These are phyloP conservation scores for Pseudotriccus pelzelni DNA, from an alignment of 2,797 vertebrate genomes.

Conservation along the genomic window DNA sequence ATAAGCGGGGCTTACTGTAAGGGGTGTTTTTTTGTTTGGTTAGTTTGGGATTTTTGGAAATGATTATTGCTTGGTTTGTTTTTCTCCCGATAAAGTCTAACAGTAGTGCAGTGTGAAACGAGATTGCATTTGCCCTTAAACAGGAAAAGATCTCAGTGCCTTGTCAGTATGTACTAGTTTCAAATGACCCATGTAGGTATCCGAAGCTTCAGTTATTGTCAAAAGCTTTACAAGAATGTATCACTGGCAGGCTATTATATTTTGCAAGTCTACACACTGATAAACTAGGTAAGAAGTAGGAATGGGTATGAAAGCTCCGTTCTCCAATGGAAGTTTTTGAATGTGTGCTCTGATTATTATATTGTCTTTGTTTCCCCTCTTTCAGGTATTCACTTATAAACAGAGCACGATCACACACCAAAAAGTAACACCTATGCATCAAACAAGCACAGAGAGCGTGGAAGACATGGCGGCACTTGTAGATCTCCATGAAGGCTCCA, in stretches of 20 bases:
- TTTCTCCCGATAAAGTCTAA: not conserved
- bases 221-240: not conserved
- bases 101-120: not conserved
- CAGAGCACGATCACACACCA: conserved; percentile 90
- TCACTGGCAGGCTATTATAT: not conserved
- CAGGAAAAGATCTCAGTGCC: not conserved
- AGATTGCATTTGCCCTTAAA: not conserved
- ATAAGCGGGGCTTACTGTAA: not conserved
- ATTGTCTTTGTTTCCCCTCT: not conserved
- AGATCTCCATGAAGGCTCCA: conserved; percentile 94
- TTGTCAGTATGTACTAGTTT: not conserved
- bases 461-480: conserved; percentile 93
- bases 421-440: conserved; percentile 91
- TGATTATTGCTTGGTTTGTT: not conserved
- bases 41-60: not conserved
- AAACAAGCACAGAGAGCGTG: conserved; percentile 80
- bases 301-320: not conserved
- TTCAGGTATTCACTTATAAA: conserved; percentile 95
- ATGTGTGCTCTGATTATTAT: not conserved
- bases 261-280: not conserved
- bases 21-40: not conserved
- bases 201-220: not conserved
- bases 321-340: not conserved
- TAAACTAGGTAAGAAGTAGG: not conserved
- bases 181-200: fast-evolving